Conservation (phyloP, 2,888 invertebrate species). For the Amphipyra tragopoginis region DNA sequence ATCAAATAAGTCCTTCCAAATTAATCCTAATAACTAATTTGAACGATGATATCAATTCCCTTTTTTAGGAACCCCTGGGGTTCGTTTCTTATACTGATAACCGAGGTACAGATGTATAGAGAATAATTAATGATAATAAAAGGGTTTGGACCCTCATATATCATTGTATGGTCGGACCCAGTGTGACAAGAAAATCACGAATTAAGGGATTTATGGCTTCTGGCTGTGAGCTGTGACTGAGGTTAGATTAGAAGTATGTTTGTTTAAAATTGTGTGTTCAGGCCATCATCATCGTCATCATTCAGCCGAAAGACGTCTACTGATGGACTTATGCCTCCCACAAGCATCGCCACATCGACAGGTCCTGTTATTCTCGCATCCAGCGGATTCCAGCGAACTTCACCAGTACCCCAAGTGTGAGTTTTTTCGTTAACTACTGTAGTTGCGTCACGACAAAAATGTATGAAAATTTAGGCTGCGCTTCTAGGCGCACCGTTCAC, state of each 20-base stretch:
- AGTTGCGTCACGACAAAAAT: too few relatives aligned
- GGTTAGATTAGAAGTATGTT: not conserved
- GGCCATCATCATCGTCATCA: too few relatives aligned
- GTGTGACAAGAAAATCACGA: slow-evolving; percentile 62
- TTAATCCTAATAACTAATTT: slow-evolving; percentile 53
- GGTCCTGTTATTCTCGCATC: too few relatives aligned
- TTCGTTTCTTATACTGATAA: slow-evolving; percentile 54
- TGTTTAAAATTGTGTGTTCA: too few relatives aligned
- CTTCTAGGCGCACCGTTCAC: too few relatives aligned
- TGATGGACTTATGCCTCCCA: too few relatives aligned
- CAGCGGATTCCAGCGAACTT: too few relatives aligned
- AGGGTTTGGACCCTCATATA: slow-evolving; percentile 57
- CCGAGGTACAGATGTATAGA: slow-evolving; percentile 49
- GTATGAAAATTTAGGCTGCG: too few relatives aligned
- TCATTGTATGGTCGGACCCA: slow-evolving; percentile 55
- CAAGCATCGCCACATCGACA: too few relatives aligned
- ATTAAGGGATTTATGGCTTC: slow-evolving; percentile 61
- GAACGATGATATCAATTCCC: slow-evolving; percentile 53
- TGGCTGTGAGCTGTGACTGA: slow-evolving; percentile 14
- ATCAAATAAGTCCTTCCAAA: slow-evolving; percentile 30
- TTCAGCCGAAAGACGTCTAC: too few relatives aligned
- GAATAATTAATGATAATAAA: slow-evolving; percentile 63
- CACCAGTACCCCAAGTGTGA: too few relatives aligned
- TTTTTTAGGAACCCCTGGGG: slow-evolving; percentile 49
- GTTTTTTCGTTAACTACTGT: too few relatives aligned